Evolutionary conservation across 2,797 vertebrate species (phyloP), one percentile per base, ranked within the genome.

Genomic region (Cyprinella venusta): DNA sequence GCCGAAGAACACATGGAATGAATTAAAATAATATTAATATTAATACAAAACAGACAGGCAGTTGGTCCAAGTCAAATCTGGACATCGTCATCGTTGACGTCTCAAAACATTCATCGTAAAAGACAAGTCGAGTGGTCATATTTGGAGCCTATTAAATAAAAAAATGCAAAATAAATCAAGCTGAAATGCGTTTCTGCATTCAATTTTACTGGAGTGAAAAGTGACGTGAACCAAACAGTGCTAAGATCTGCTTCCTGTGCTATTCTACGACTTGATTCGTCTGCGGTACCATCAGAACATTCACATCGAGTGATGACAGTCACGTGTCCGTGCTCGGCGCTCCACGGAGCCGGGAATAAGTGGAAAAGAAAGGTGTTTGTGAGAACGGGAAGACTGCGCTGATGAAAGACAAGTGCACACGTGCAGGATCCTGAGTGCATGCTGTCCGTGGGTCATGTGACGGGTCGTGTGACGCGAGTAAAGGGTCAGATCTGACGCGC

Each of bases 381-480:
- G 71, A 76, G 67, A 82, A 83, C 75, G 87, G 84, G 88, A 87
- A 87, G 86, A 87, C 86, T 75, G 82, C 42, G 52, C 67, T 30
- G 82, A 83, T 80, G 84, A 84, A 84, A 80, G 74, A 84, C 86
- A 80, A 87, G 88, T 87, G 88, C 88, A 88, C 82, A 79, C 84
- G 82, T 89, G 88, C 88, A 82, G 86, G 81, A 76, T 89, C 88
- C 88, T 89, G 88, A 89, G 88, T 85, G 88, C 84, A 84, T 86
- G 86, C 86, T 80, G 54, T 76, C 36, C 59, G 67, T n/a, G 63
- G 61, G 61, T 63, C 68, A 33, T 24, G 70, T 67, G 48, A 40
- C 24, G 50, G 40, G 70, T 70, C 78, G 80, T 69, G 74, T 71
- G 81, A 81, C 38, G 38, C 3, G 81, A 24, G 48, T 71, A 79